Evolutionary conservation across 2,888 invertebrate species (phyloP).

Genomic region (Lepidochrysops patricia): DNA sequence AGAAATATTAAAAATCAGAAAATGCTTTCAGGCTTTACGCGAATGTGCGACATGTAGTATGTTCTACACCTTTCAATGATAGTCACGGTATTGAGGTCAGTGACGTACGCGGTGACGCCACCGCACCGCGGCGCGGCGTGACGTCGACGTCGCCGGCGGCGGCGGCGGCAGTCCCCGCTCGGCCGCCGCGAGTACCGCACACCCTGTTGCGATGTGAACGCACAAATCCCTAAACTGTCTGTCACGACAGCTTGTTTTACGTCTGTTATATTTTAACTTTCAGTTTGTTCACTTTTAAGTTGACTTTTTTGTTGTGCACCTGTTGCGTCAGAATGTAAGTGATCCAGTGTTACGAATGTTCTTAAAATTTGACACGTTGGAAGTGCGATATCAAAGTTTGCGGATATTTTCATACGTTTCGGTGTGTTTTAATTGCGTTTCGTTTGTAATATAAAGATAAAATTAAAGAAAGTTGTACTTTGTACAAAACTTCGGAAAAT

Average conservation of each 20-base stretch:
- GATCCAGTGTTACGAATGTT: conserved; percentile 51
- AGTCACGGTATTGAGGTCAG: conserved; percentile 5
- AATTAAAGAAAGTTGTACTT: not conserved
- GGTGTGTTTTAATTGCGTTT: conserved; percentile 39
- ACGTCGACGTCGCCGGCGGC: conserved; percentile 20
- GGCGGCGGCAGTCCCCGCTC: conserved; percentile 58
- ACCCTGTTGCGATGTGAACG: conserved; percentile 72
- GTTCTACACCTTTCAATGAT: conserved; percentile 15
- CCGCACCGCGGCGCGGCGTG: conserved; percentile 33
- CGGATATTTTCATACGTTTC: conserved; percentile 36
- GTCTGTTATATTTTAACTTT: conserved; percentile 46
- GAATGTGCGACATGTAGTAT: conserved; percentile 26
- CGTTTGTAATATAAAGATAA: conserved; percentile 9
- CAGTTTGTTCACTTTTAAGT: conserved; percentile 51
- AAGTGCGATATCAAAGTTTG: conserved; percentile 20
- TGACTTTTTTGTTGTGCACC: conserved; percentile 32
- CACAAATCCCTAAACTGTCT: conserved; percentile 61
- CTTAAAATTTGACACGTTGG: conserved; percentile 44
- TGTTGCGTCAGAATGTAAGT: conserved; percentile 56
- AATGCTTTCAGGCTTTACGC: no score
- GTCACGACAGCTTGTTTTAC: conserved; percentile 63
- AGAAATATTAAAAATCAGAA: no score
- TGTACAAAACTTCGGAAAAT: not conserved
- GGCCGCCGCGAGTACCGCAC: conserved; percentile 68
- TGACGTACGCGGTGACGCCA: conserved; percentile 47